Evolutionary conservation across 53 echinoderm and acorn worm species (phyloP), one percentile per base, ranked within the genome.

Genomic region (Patiria pectinifera): DNA sequence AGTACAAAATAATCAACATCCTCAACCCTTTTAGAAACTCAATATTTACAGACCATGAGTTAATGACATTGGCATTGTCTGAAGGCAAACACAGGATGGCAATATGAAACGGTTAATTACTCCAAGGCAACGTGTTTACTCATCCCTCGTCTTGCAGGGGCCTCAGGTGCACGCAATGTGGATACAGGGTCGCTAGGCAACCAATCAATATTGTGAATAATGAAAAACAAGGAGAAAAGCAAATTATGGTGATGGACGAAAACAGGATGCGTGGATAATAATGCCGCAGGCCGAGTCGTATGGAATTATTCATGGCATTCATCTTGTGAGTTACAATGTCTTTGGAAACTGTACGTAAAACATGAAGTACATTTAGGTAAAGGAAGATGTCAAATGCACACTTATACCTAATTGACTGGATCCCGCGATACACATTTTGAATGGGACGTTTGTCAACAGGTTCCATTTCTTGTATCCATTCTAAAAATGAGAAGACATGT

Each of bases 21-120:
- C 43, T 45, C 0, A 44, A 23, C 66, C 8, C 44, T 43, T 9
- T 74, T 24, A n/a, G 18, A 74, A 74, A 72, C 22, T 48, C 76
- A 78, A 89, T 69, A 81, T 90, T 80, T 47, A 45, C 80, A 81
- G 63, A 48, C 46, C 48, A 62, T 81, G 59, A n/a, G 66, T 43
- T 81, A 90, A 45, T 81, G 69, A 59, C 80, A 81, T 80, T 90
- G 90, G 59, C 90, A 35, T 80, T 90, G 89, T 43, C 61, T 61
- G 49, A 13, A 18, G 9, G 26, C 21, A 60, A 78, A 61, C 59
- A 79, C 89, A 24, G 81, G 82, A 70, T 47, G 45, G 47, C 46
- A 11, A 66, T 1, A 61, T 60, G 25, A 22, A 86, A 72, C 22
- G 78, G 59, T 77, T 90, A 90, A 81, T 90, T 80, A 90, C 80